Conservation (phyloP, 1,140 invertebrate species). For the Drosophila sp. region DNA sequence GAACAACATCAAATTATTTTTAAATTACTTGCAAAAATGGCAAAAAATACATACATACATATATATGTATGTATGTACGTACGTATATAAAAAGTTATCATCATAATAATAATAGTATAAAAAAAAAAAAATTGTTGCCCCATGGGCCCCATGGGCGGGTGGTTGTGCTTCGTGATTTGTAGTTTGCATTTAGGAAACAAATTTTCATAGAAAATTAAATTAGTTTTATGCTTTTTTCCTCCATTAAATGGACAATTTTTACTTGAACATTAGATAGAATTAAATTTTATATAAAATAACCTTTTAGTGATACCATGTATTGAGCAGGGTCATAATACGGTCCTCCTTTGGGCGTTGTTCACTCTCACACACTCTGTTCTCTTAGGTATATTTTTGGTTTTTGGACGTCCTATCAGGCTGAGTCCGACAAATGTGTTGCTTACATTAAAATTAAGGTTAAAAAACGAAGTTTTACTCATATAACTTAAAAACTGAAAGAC, state of each 20-base stretch:
- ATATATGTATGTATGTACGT: neutral
- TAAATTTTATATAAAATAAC: no score
- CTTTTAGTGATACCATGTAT: no score
- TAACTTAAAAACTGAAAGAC: no score
- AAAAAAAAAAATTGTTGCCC: neutral
- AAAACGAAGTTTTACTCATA: no score
- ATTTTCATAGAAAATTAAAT: conserved; percentile 1
- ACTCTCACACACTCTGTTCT: no score
- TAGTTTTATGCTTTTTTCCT: neutral
- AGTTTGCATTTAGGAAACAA: conserved; percentile 2
- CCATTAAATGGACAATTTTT: neutral
- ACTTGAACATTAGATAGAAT: no score
- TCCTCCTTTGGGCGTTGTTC: no score
- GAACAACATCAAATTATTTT: conserved; percentile 71
- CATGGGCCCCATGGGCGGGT: neutral
- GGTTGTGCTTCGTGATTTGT: neutral
- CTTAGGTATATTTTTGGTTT: no score
- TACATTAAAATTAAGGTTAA: no score
- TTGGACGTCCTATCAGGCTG: no score
- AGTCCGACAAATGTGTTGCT: no score
- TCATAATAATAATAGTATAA: conserved; percentile 38
- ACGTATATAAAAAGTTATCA: conserved; percentile 55
- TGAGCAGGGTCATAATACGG: no score
- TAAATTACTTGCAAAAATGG: conserved; percentile 75
- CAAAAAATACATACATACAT: conserved; percentile 12